Conservation (phyloP, 35 echinoderm and acorn worm species). For the Stichopus chloronotus region DNA sequence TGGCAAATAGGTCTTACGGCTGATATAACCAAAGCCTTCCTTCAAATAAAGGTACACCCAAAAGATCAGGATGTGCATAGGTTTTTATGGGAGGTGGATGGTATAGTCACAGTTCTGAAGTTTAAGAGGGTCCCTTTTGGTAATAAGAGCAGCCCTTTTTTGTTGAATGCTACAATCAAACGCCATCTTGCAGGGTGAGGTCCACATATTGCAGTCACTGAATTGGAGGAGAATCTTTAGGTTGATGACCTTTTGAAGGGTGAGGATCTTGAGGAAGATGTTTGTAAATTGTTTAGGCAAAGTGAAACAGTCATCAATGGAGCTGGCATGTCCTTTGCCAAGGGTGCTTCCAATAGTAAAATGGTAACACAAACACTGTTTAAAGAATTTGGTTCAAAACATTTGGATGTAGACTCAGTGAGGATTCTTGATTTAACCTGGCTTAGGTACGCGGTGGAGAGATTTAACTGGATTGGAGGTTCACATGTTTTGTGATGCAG, state of each 20-base stretch:
- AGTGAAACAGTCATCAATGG: neutral
- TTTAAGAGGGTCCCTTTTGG: conserved; percentile 53
- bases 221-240: conserved; percentile 16
- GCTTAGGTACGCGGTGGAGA: neutral
- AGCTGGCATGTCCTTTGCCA: neutral
- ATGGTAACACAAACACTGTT: conserved; percentile 7
- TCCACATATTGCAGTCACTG: neutral
- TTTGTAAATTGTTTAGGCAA: neutral
- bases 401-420: neutral
- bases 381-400: neutral
- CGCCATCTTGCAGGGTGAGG: neutral
- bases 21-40: conserved; percentile 52
- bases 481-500: conserved; percentile 22
- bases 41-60: conserved; percentile 20
- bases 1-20: conserved; percentile 19
- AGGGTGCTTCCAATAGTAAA: conserved; percentile 17
- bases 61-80: conserved; percentile 51
- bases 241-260: conserved; percentile 3
- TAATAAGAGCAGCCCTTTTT: conserved; percentile 25
- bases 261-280: neutral
- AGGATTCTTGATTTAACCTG: conserved; percentile 7
- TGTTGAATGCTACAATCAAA: conserved; percentile 34
- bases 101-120: conserved; percentile 14
- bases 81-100: conserved; percentile 10
- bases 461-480: conserved; percentile 2